Conservation (phyloP, 1,140 invertebrate genomes). For the Saccostrea glomerata region DNA sequence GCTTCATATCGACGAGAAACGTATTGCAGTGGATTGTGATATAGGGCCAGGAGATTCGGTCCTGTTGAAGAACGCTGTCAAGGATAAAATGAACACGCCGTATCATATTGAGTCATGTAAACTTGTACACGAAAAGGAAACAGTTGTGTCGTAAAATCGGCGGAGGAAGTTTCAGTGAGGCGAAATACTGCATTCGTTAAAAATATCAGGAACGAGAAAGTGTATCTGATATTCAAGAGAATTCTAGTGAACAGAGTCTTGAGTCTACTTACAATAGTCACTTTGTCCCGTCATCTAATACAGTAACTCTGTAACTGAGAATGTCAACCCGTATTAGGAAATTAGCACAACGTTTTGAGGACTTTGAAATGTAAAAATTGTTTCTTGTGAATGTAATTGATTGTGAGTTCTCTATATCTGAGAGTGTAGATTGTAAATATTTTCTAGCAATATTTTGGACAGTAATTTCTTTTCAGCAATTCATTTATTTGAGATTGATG, state of each 20-base stretch:
- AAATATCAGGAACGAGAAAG: slow-evolving; percentile 11
- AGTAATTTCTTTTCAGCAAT: too few relatives aligned
- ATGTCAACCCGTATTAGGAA: neutral
- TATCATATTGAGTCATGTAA: slow-evolving; percentile 47
- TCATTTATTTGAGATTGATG: too few relatives aligned
- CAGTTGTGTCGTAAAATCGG: slow-evolving; percentile 48
- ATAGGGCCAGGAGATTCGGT: slow-evolving; percentile 46
- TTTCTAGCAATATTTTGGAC: too few relatives aligned
- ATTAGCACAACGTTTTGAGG: slow-evolving; percentile 7
- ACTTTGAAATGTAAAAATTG: neutral
- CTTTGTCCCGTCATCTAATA: too few relatives aligned
- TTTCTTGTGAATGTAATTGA: neutral
- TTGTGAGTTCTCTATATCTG: too few relatives aligned
- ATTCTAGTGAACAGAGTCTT: neutral
- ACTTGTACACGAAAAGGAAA: slow-evolving; percentile 54
- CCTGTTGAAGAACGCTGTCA: slow-evolving; percentile 45
- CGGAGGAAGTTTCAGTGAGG: slow-evolving; percentile 44
- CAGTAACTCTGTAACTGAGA: neutral
- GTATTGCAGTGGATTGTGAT: slow-evolving; percentile 34
- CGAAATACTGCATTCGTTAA: slow-evolving; percentile 55
- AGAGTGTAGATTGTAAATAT: too few relatives aligned
- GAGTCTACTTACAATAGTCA: neutral
- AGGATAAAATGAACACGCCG: slow-evolving; percentile 52
- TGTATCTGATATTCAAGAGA: neutral
- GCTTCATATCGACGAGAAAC: slow-evolving; percentile 52